phyloP scores from a whole-genome alignment of 1,140 invertebrate species.

The Dinothrombium tinctorium region DNA sequence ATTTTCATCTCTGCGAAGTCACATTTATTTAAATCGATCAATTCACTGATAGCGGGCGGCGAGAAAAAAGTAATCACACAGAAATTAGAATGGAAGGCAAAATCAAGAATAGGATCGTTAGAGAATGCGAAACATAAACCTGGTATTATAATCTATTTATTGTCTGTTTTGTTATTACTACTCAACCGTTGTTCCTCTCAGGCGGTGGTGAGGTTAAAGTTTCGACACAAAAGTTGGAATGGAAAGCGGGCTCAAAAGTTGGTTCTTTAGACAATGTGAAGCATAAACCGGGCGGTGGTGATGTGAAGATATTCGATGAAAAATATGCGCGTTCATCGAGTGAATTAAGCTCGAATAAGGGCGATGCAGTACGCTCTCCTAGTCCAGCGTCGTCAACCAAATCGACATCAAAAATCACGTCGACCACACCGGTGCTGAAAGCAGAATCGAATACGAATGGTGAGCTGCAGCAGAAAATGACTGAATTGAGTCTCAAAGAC shows the following conservation, averaged over 20 bases:
- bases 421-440: too few relatives aligned
- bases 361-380: too few relatives aligned
- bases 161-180: not conserved
- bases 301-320: conserved; percentile 45
- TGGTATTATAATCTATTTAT: conserved; percentile 26
- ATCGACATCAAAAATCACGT: too few relatives aligned
- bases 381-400: too few relatives aligned
- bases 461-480: too few relatives aligned
- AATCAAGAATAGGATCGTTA: conserved; percentile 72
- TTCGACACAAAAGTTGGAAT: conserved; percentile 61
- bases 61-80: conserved; percentile 10
- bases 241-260: conserved; percentile 48
- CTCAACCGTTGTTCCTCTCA: conserved; percentile 22
- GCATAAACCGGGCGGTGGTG: conserved; percentile 62
- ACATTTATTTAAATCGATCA: too few relatives aligned
- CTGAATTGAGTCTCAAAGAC: too few relatives aligned
- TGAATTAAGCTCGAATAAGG: too few relatives aligned
- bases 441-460: too few relatives aligned
- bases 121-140: conserved; percentile 81
- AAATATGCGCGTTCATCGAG: not conserved
- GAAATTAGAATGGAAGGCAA: conserved; percentile 27
- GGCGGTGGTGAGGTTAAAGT: conserved; percentile 82
- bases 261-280: conserved; percentile 76
- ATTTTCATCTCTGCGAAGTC: not conserved
- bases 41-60: conserved; percentile 6